Base-by-base conservation (phyloP, 2,797 vertebrate genomes). In the Gorsachius magnificus region DNA sequence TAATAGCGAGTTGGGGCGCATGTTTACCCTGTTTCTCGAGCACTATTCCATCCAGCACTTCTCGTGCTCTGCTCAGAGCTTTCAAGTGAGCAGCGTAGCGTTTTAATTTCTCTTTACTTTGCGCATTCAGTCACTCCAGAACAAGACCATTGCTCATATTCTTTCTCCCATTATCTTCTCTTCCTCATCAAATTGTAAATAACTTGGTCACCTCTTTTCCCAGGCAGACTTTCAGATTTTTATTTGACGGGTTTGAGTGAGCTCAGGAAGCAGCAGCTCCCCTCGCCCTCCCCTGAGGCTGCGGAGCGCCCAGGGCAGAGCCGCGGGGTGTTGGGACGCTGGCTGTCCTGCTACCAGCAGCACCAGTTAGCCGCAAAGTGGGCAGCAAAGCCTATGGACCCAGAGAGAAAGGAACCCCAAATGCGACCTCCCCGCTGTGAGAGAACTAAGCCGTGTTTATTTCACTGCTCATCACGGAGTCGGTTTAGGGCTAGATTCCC, bases 1-100 rank as follows among this genome's bases (percentile, higher is more conserved):
- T 95, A 97, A 97, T 95, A 93, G 87, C 83, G 87, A 97, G 95
- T 93, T 90, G 83, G 85, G 93, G 95, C 5, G 93, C 95, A 96
- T 96, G 84, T 97, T 97, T 96, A 90, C 97, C 81, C 90, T 95
- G 36, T 84, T 95, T 96, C 91, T 96, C 76, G 95, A 97, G 91
- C 66, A 87, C 88, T 64, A 41, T 60, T 87, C 65, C 63, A 41
- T 91, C 93, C 84, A 72, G 56, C 89, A 81, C 72, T 92, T 95
- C 43, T 53, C 87, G 58, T 29, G 26, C 90, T 89, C 58, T 0
- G 5, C 36, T 83, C 2, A 10, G 69, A 4, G 5, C 43, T 81
- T 95, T 96, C 92, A 94, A 95, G 84, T 89, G 75, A 92, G 61
- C 43, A 71, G 35, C 2, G 4, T 24, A 92, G 48, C 83, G 14